Base-by-base conservation (phyloP, 1,140 invertebrate genomes). In the Samia ricini region DNA sequence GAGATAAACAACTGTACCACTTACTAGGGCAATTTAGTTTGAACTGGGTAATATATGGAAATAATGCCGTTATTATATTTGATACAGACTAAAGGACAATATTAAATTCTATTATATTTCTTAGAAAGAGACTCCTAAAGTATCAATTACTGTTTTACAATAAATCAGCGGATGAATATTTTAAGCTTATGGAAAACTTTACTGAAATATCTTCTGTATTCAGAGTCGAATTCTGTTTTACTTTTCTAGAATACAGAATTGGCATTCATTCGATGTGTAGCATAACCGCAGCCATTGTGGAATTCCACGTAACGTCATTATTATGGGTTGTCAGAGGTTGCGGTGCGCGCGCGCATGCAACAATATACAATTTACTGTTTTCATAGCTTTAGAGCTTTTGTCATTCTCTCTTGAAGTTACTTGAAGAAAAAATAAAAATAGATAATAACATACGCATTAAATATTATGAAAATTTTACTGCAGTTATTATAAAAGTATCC, bases 291-390 rank as follows among this genome's bases (percentile, higher is more conserved):
- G 50, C 42, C 56, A 60, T 67, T 69, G 71, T 67, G 62, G 56
- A 66, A 67, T 72, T 72, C 71, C 60, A 24, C 24, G 71, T 69
- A 72, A 69, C 64, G 33, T 72, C 64, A 66, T 72, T 71, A 67
- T 67, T 42, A 29, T 29, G 7, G 55, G 29, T 15, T 15, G 33
- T 10, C 21, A 42, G 33, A 33, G 4, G 19, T 29, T 19, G 20
- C 22, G 21, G 55, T 26, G 19, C 18, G 23, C n/a, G 55, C 19
- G 55, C 55, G 55, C 22, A 26, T 18, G 20, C 15, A 56, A 55
- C 52, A 55, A 55, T 55, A n/a, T 2, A 2, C 52, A 4, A 23
- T 24, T 12, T 20, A 5, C 50, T 21, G 19, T 51, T 51, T 55
- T 24, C 52, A 55, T 23, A 24, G 20, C 21, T 15, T n/a, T 2